phyloP scores from a whole-genome alignment of 2,888 invertebrate species.

The Apeira syringaria region DNA sequence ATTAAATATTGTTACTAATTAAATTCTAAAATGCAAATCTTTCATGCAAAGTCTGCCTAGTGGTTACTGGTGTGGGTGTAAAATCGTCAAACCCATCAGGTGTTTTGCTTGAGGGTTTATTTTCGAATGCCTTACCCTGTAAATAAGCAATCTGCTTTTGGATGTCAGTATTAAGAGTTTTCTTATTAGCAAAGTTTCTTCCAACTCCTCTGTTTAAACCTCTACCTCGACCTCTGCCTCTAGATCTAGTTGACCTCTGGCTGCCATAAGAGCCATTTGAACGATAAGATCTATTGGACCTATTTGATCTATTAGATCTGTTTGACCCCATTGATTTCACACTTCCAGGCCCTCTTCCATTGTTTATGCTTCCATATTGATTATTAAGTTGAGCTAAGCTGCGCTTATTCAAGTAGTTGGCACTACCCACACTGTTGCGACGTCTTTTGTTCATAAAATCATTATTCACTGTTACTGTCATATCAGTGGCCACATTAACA shows the following conservation, averaged over 20 bases:
- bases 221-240: conserved; percentile 63
- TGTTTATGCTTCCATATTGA: conserved; percentile 61
- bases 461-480: conserved; percentile 76
- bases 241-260: conserved; percentile 49
- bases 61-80: conserved; percentile 66
- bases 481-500: conserved; percentile 60
- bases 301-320: conserved; percentile 55
- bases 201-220: conserved; percentile 50
- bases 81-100: conserved; percentile 57
- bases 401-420: conserved; percentile 64
- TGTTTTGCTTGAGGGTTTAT: conserved; percentile 33
- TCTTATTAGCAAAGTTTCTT: conserved; percentile 67
- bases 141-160: conserved; percentile 76
- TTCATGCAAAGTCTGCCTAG: conserved; percentile 69
- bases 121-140: conserved; percentile 62
- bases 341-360: conserved; percentile 68
- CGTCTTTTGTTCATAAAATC: conserved; percentile 66
- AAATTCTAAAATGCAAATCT: conserved; percentile 57
- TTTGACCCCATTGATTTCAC: conserved; percentile 71
- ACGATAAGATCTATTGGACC: conserved; percentile 55
- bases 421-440: conserved; percentile 68
- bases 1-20: conserved; percentile 15
- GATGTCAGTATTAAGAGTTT: conserved; percentile 64
- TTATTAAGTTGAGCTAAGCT: conserved; percentile 68
- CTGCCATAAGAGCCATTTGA: conserved; percentile 58